Evolutionary conservation across 2,888 invertebrate genomes (phyloP).

Genomic region (Doris montereyensis): DNA sequence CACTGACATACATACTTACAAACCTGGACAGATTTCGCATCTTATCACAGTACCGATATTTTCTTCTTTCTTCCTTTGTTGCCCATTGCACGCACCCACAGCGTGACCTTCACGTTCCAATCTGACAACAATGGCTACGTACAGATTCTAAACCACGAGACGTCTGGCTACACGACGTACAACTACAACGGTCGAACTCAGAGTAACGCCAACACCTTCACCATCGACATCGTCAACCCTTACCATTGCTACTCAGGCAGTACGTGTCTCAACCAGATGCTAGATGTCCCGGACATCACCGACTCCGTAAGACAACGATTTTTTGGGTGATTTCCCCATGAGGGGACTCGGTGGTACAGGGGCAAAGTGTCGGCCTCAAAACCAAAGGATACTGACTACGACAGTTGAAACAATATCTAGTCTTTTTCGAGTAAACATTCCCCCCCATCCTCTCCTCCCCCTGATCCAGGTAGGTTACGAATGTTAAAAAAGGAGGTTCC

Average conservation of each 20-base stretch:
- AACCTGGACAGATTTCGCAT: not conserved
- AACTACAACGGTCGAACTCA: slow-evolving; percentile 26
- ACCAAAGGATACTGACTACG: too few relatives aligned
- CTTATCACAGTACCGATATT: not conserved
- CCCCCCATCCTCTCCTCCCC: too few relatives aligned
- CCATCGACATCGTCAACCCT: slow-evolving; percentile 28
- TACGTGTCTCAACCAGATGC: slow-evolving; percentile 24
- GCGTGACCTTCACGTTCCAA: slow-evolving; percentile 11
- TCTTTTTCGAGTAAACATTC: too few relatives aligned
- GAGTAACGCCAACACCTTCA: not conserved
- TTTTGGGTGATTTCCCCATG: too few relatives aligned
- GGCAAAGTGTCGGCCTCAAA: too few relatives aligned
- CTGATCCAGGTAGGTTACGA: too few relatives aligned
- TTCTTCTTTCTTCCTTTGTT: not conserved
- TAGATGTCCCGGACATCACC: slow-evolving; percentile 5
- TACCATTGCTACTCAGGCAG: slow-evolving; percentile 14
- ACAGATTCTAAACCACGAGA: slow-evolving; percentile 21
- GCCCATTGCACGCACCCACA: not conserved
- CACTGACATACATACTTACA: too few relatives aligned
- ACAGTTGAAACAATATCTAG: too few relatives aligned
- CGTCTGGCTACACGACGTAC: not conserved
- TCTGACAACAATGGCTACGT: slow-evolving; percentile 30
- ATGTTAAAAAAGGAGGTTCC: too few relatives aligned
- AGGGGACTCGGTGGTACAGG: too few relatives aligned
- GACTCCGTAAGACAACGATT: slow-evolving; percentile 1